A percentile compares a stretch with the other conserved stretches of the same genome.
Evolutionary conservation across 2,888 invertebrate genomes (phyloP).

Genomic region (Drosophila falleni): DNA sequence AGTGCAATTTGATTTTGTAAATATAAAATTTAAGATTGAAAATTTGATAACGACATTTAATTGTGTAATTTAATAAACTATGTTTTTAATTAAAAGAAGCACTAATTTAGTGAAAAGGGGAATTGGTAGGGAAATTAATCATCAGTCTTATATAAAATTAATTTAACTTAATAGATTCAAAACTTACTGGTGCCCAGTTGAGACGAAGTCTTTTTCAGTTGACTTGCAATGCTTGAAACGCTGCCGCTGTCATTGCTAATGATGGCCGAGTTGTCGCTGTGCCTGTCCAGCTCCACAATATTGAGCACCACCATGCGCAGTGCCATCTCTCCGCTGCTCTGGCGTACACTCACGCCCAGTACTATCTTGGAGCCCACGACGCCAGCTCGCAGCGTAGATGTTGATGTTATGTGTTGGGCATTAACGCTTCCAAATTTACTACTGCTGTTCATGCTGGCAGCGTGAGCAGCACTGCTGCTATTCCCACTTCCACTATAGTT

Average conservation of each 20-base stretch:
- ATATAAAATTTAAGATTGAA: background rate
- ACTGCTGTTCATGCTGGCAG: slow-evolving; percentile 40
- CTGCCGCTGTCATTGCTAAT: slow-evolving; percentile 68
- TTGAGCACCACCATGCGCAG: slow-evolving; percentile 81
- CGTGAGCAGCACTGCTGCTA: slow-evolving; percentile 43
- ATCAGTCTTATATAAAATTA: too few relatives aligned
- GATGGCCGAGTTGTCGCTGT: slow-evolving; percentile 59
- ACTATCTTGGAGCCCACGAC: slow-evolving; percentile 83
- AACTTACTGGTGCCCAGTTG: slow-evolving; percentile 60
- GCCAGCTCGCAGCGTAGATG: slow-evolving; percentile 81
- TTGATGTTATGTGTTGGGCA: slow-evolving; percentile 77
- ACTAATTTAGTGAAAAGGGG: too few relatives aligned
- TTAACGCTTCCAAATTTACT: slow-evolving; percentile 59
- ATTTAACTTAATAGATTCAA: too few relatives aligned
- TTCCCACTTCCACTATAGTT: slow-evolving; percentile 62
- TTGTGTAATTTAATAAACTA: too few relatives aligned
- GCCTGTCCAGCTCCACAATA: slow-evolving; percentile 77
- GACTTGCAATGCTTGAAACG: slow-evolving; percentile 61
- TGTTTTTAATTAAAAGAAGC: too few relatives aligned
- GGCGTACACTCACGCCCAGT: slow-evolving; percentile 79
- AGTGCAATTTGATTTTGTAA: background rate
- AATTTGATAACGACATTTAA: too few relatives aligned
- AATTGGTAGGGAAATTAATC: too few relatives aligned
- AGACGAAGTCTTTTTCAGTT: slow-evolving; percentile 66
- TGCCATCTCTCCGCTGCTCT: slow-evolving; percentile 75